Conservation (phyloP, 2,797 vertebrate genomes). For the Xenops minutus region DNA sequence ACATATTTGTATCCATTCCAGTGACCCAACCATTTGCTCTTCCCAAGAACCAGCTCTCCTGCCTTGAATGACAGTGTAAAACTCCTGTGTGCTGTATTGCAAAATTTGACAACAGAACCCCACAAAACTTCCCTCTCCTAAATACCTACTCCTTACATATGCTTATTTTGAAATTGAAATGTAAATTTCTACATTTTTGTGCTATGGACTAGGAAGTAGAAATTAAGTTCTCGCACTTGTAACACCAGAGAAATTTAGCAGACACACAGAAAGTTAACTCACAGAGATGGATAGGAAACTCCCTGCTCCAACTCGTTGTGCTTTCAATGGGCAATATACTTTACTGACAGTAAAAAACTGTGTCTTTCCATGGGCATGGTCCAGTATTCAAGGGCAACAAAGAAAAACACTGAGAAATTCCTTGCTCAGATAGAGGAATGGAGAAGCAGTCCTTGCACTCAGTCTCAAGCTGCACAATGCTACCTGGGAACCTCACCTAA, state of each 20-base stretch:
- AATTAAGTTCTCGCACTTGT: background rate
- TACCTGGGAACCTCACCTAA: background rate
- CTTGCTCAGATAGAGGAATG: background rate
- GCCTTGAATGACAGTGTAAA: background rate
- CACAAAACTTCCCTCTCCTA: background rate
- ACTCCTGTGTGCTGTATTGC: background rate
- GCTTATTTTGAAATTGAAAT: background rate
- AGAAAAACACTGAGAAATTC: background rate
- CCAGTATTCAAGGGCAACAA: background rate
- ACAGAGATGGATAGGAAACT: background rate
- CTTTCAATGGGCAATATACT: background rate
- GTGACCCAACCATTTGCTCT: background rate
- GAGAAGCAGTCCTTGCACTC: background rate
- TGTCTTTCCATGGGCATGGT: background rate
- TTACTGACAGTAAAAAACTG: background rate
- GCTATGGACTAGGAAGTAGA: background rate
- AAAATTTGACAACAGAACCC: background rate
- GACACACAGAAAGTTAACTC: background rate
- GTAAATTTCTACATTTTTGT: background rate
- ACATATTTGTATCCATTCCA: background rate
- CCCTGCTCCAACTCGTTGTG: background rate
- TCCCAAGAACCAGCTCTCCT: background rate
- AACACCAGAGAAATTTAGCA: background rate
- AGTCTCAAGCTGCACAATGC: background rate
- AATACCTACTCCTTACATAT: background rate